These are phyloP conservation scores for Agrochola circellaris DNA, from an alignment of 2,888 invertebrate species.

Conservation along the genomic window DNA sequence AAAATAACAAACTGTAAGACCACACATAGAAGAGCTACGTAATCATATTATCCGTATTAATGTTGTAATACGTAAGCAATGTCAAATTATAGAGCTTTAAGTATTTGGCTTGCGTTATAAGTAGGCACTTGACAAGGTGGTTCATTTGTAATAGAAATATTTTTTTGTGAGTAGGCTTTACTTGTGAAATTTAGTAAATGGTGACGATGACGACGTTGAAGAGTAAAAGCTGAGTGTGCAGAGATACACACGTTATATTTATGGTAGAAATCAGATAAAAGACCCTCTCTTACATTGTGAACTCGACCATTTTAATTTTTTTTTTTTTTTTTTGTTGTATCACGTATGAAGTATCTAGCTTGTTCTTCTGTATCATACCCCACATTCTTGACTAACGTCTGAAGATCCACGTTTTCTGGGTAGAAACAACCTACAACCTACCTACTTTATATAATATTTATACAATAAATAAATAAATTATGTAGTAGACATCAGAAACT, in stretches of 20 bases:
- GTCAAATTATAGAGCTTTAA: constrained; percentile 26
- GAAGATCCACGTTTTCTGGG: too few species aligned
- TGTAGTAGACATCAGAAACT: too few species aligned
- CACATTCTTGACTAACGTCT: too few species aligned
- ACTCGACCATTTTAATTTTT: too few species aligned
- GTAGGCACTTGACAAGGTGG: constrained; percentile 20
- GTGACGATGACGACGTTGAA: background rate
- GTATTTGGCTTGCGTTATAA: constrained; percentile 21
- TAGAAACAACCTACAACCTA: too few species aligned
- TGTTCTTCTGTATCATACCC: too few species aligned
- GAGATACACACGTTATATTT: background rate
- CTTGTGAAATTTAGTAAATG: constrained; percentile 13
- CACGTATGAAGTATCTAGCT: too few species aligned
- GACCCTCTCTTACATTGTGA: too few species aligned
- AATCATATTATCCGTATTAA: constrained; percentile 16
- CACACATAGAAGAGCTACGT: constrained; percentile 9
- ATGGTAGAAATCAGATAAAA: background rate
- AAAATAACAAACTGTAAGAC: background rate
- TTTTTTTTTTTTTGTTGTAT: too few species aligned
- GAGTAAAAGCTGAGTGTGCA: background rate
- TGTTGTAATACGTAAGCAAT: constrained; percentile 36
- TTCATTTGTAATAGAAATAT: background rate
- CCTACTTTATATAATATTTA: too few species aligned
- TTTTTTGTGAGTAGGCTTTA: constrained; percentile 1
- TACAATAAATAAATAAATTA: too few species aligned